Conservation (phyloP, 2,797 vertebrate species). For the Lerista edwardsae region DNA sequence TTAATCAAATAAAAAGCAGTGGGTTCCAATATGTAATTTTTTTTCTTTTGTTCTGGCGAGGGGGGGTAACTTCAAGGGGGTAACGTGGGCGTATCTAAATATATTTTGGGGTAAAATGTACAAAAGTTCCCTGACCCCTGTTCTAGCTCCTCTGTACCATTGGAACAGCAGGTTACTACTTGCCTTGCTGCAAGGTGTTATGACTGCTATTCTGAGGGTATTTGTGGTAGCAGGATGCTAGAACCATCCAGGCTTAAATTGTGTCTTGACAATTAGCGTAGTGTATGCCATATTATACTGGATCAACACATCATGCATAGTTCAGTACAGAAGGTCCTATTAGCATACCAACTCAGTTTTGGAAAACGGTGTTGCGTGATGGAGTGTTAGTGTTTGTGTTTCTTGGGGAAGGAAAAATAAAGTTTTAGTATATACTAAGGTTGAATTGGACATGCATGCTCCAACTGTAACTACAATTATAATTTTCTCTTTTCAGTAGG, state of each 20-base stretch:
- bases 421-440: neutral
- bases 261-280: slow-evolving; percentile 1
- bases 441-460: neutral
- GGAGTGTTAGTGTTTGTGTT: neutral
- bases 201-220: neutral
- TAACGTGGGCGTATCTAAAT: no score
- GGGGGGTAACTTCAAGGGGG: no score
- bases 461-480: no score
- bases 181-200: neutral
- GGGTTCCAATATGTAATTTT: no score
- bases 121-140: no score
- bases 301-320: neutral
- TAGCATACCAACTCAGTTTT: slow-evolving; percentile 17
- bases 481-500: neutral
- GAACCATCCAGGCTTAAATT: neutral
- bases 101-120: no score
- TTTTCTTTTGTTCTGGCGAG: no score
- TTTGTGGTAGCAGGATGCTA: neutral
- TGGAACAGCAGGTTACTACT: neutral
- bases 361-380: neutral
- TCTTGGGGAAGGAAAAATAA: neutral
- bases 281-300: neutral
- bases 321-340: slow-evolving; percentile 40
- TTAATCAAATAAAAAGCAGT: no score
- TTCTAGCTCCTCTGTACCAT: no score